Evolutionary conservation across 1,140 invertebrate genomes (phyloP).

Genomic region (Tetragonula clypearis): DNA sequence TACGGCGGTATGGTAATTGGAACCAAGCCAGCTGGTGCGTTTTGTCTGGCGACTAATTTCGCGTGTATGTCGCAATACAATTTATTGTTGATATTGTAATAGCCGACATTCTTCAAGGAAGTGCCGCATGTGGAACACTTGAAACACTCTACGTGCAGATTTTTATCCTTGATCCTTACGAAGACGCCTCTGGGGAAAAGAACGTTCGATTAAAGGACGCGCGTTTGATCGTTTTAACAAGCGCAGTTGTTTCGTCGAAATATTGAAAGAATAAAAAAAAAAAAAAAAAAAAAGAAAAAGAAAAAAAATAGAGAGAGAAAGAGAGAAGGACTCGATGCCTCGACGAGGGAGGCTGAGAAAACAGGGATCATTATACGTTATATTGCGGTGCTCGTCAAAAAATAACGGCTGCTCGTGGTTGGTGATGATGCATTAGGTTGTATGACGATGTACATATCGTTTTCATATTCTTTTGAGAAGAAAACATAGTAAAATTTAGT

Average conservation of each 20-base stretch:
- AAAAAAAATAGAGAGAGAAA: too few relatives aligned
- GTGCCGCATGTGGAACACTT: slow-evolving; percentile 97
- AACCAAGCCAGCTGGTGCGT: slow-evolving; percentile 88
- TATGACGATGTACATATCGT: background rate
- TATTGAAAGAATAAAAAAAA: background rate
- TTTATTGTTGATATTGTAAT: slow-evolving; percentile 97
- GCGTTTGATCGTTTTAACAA: slow-evolving; percentile 3
- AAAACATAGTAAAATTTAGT: too few relatives aligned
- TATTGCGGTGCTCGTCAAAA: slow-evolving; percentile 30
- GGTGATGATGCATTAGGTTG: background rate
- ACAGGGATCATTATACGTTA: slow-evolving; percentile 16
- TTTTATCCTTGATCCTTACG: slow-evolving; percentile 97
- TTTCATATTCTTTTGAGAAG: background rate
- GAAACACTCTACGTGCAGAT: slow-evolving; percentile 98
- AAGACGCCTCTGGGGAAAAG: slow-evolving; percentile 91
- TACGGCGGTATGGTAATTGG: slow-evolving; percentile 92
- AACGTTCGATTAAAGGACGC: background rate
- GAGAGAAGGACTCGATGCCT: slow-evolving; percentile 51
- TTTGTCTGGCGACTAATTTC: slow-evolving; percentile 92
- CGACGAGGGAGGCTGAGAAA: slow-evolving; percentile 63
- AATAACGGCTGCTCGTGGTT: background rate
- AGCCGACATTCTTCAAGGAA: slow-evolving; percentile 97
- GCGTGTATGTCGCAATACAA: slow-evolving; percentile 98
- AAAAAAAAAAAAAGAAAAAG: background rate
- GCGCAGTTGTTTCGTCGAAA: slow-evolving; percentile 37